Evolutionary conservation across 2,113 vertebrate genomes (phyloP).

Genomic region (Fregetta grallaria): DNA sequence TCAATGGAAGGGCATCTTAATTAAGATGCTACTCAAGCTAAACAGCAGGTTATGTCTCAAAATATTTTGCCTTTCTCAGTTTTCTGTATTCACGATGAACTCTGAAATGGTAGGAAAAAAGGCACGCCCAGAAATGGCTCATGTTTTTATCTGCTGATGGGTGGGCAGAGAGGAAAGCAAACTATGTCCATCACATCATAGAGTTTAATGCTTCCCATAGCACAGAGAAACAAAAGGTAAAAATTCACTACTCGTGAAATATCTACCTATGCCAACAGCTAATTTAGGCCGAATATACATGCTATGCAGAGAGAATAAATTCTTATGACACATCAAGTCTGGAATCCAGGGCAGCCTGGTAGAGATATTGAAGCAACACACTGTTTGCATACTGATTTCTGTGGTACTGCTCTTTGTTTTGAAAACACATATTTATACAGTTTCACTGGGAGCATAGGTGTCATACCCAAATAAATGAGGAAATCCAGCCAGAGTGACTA

Average conservation of each 20-base stretch:
- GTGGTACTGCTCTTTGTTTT: neutral
- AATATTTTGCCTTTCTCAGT: neutral
- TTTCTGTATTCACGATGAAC: neutral
- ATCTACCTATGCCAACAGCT: neutral
- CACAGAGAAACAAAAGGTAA: neutral
- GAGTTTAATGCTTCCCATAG: neutral
- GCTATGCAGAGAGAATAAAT: constrained; percentile 1
- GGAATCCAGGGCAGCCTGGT: neutral
- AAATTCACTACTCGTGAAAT: neutral
- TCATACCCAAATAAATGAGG: neutral
- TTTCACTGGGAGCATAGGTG: neutral
- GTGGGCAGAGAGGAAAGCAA: neutral
- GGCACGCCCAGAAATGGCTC: neutral
- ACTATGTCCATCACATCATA: neutral
- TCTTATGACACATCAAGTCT: neutral
- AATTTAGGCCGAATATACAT: constrained; percentile 35
- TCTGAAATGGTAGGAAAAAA: neutral
- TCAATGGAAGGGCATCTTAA: neutral
- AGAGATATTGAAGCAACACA: neutral
- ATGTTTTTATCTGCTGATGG: neutral
- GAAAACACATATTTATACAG: neutral
- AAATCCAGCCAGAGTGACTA: neutral
- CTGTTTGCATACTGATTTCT: constrained; percentile 3
- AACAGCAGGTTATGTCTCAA: neutral
- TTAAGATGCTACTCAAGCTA: neutral